phyloP scores from a whole-genome alignment of 2,113 vertebrate genomes.

The Nycticryphes semicollaris region DNA sequence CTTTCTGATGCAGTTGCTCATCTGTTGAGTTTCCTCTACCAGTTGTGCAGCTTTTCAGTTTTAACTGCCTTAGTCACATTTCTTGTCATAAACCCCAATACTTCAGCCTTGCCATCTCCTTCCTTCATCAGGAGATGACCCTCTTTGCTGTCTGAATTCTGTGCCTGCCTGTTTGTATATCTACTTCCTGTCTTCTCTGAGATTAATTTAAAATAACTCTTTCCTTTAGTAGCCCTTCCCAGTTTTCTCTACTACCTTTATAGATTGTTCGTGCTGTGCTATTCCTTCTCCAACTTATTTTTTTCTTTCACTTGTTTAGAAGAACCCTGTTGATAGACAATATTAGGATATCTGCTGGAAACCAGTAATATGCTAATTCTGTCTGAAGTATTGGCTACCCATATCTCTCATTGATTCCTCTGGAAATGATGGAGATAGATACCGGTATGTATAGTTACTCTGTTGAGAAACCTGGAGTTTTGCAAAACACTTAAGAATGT shows the following conservation, averaged over 20 bases:
- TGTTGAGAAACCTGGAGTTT: not conserved
- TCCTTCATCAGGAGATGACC: not conserved
- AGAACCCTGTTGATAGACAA: slow-evolving; percentile 10
- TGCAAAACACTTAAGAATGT: not conserved
- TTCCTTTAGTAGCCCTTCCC: not conserved
- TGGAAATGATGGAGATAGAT: not conserved
- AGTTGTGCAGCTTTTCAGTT: not conserved
- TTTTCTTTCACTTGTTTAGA: slow-evolving; percentile 18
- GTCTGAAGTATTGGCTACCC: not conserved
- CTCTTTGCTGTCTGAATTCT: not conserved
- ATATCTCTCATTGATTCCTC: not conserved
- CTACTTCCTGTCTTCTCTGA: not conserved
- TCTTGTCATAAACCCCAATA: not conserved
- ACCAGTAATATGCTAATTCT: not conserved
- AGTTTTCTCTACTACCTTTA: not conserved
- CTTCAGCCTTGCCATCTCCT: not conserved
- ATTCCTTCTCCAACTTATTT: not conserved
- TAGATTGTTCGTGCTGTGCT: not conserved
- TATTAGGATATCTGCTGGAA: slow-evolving; percentile 26
- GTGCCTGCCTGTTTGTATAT: not conserved
- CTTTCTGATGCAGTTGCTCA: not conserved
- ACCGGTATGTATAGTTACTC: not conserved
- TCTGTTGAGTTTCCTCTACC: not conserved
- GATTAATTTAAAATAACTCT: not conserved
- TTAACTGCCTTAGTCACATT: not conserved